These are phyloP conservation scores for Pelobates fuscus DNA, from an alignment of 2,113 vertebrate genomes.

Conservation along the genomic window DNA sequence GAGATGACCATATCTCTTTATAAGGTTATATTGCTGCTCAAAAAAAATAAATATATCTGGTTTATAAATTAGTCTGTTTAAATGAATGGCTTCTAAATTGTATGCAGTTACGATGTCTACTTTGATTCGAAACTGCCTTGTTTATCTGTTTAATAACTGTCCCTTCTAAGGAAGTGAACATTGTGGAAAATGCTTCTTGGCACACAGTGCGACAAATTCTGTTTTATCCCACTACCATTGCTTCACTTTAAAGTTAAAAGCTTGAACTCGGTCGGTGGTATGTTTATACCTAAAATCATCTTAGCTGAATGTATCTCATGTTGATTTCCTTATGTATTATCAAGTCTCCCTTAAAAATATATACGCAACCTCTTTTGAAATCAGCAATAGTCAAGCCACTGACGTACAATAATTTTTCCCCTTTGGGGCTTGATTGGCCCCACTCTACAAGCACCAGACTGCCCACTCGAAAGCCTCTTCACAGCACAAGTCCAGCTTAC, in stretches of 20 bases:
- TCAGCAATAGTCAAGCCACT: slow-evolving; percentile 18
- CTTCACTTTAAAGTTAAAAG: neutral
- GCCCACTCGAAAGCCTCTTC: slow-evolving; percentile 37
- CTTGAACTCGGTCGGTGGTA: neutral
- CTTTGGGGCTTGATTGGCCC: slow-evolving; percentile 28
- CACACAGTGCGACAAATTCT: no score
- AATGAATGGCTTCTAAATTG: no score
- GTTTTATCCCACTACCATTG: neutral
- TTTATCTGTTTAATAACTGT: no score
- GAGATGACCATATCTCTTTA: no score
- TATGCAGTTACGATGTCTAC: no score
- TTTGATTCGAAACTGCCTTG: no score
- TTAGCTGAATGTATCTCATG: neutral
- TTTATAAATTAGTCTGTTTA: no score
- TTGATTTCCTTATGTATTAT: neutral
- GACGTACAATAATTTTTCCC: slow-evolving; percentile 9
- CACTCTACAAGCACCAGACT: slow-evolving; percentile 23
- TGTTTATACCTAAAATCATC: neutral
- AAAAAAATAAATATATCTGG: no score
- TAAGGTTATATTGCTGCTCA: no score
- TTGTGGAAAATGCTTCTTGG: no score
- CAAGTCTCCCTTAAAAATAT: slow-evolving; percentile 1
- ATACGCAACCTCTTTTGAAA: neutral
- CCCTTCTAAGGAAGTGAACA: no score
- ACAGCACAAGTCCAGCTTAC: slow-evolving; percentile 35